Conservation (phyloP, 2,888 invertebrate genomes). For the Junonia oenone region DNA sequence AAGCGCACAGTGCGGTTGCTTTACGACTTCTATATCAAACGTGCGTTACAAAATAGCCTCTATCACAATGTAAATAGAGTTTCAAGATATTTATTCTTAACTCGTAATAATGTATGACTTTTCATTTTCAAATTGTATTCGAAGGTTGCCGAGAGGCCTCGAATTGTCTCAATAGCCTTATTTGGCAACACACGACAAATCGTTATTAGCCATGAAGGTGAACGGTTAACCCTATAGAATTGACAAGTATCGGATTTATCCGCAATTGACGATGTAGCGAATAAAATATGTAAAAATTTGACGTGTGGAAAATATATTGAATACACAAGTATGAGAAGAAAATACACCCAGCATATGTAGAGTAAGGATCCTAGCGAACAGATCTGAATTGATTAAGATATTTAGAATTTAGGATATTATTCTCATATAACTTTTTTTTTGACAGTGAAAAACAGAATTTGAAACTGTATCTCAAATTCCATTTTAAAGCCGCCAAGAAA, state of each 20-base stretch:
- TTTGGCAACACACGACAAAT: constrained; percentile 45
- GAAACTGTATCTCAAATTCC: too few relatives aligned
- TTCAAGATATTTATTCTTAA: neutral
- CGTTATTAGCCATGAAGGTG: constrained; percentile 37
- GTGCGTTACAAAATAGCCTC: neutral
- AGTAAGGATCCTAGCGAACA: too few relatives aligned
- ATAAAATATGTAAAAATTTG: neutral
- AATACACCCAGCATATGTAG: too few relatives aligned
- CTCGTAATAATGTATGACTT: constrained; percentile 6
- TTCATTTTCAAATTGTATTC: constrained; percentile 16
- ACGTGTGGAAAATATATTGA: too few relatives aligned
- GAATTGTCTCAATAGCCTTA: constrained; percentile 44
- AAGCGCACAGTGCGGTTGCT: neutral
- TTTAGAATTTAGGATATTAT: too few relatives aligned
- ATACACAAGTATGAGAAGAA: too few relatives aligned
- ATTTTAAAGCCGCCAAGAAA: too few relatives aligned
- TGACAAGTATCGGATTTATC: constrained; percentile 22
- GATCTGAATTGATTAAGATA: too few relatives aligned
- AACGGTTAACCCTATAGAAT: constrained; percentile 26
- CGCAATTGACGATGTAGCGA: constrained; percentile 2
- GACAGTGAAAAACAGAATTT: too few relatives aligned
- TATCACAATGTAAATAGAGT: neutral
- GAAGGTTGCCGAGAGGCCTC: constrained; percentile 20
- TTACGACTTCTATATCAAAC: too few relatives aligned
- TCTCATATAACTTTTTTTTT: too few relatives aligned